These are phyloP conservation scores for Chionomys nivalis DNA, from an alignment of 2,113 vertebrate species.

Conservation along the genomic window DNA sequence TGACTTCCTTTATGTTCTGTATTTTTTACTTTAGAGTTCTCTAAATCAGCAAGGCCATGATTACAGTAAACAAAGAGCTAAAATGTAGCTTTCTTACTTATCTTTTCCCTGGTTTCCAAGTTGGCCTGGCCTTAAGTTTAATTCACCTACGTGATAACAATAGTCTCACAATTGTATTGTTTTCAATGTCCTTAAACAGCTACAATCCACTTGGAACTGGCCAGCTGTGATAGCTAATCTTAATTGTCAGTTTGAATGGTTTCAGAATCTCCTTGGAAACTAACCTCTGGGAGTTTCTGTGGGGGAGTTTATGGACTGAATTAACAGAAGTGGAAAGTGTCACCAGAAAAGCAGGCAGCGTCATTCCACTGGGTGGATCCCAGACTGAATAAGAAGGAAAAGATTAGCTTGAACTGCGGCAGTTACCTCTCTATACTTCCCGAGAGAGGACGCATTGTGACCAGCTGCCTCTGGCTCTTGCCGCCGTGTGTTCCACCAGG, in stretches of 20 bases:
- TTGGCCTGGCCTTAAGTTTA: not conserved
- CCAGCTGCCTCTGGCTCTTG: not conserved
- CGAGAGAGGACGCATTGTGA: not conserved
- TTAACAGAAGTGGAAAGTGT: not conserved
- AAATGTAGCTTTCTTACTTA: not conserved
- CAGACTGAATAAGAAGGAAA: not conserved
- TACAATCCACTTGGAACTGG: not conserved
- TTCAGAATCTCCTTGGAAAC: not conserved
- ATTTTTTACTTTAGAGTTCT: not conserved
- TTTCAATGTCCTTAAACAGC: not conserved
- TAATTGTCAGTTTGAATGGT: not conserved
- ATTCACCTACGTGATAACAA: not conserved
- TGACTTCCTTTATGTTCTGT: not conserved
- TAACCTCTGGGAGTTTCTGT: not conserved
- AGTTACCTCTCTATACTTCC: not conserved
- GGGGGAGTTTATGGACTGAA: not conserved
- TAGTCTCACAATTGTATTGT: not conserved
- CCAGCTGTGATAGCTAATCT: not conserved
- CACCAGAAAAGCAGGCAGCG: accelerated
- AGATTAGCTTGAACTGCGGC: not conserved
- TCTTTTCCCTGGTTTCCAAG: not conserved
- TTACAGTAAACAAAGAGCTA: not conserved
- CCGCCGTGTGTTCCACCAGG: accelerated
- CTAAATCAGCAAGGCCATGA: not conserved
- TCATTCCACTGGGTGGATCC: not conserved